A percentile compares a stretch with the other conserved stretches of the same genome.
These are phyloP conservation scores for Gallinago nigripennis DNA, from an alignment of 2,797 vertebrate species.

Conservation along the genomic window DNA sequence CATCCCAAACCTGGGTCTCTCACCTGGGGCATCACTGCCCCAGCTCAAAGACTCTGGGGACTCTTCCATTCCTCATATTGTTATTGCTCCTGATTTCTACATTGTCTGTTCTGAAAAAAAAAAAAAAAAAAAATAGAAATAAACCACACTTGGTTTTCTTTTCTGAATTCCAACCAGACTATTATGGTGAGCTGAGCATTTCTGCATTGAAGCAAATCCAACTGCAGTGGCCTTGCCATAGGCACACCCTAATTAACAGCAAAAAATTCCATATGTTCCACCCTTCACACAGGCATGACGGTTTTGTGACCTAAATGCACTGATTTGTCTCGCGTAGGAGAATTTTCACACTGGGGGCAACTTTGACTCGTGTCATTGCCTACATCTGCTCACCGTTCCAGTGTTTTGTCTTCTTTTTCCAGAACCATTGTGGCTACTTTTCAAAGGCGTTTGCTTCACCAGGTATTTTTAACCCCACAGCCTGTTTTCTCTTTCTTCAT, in stretches of 20 bases:
- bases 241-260: constrained; percentile 75
- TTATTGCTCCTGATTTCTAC: not conserved
- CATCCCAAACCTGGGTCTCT: not conserved
- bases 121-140: not conserved
- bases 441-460: not conserved
- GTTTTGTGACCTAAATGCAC: constrained; percentile 39
- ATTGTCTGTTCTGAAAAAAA: not conserved
- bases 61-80: not conserved
- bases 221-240: constrained; percentile 73
- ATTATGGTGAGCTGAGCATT: constrained; percentile 73
- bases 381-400: not conserved
- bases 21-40: not conserved
- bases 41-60: not conserved
- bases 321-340: not conserved
- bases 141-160: not conserved
- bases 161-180: constrained; percentile 35
- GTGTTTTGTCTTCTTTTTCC: not conserved
- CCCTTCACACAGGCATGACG: constrained; percentile 49
- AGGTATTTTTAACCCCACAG: not conserved
- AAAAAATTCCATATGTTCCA: constrained; percentile 72
- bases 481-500: constrained; percentile 27
- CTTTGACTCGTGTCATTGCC: not conserved
- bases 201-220: constrained; percentile 71
- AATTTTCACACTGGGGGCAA: not conserved
- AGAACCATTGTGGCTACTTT: not conserved